A percentile compares a stretch with the other conserved stretches of the same genome.
Evolutionary conservation across 2,797 vertebrate species (phyloP).

Genomic region (Labeo calbasu): DNA sequence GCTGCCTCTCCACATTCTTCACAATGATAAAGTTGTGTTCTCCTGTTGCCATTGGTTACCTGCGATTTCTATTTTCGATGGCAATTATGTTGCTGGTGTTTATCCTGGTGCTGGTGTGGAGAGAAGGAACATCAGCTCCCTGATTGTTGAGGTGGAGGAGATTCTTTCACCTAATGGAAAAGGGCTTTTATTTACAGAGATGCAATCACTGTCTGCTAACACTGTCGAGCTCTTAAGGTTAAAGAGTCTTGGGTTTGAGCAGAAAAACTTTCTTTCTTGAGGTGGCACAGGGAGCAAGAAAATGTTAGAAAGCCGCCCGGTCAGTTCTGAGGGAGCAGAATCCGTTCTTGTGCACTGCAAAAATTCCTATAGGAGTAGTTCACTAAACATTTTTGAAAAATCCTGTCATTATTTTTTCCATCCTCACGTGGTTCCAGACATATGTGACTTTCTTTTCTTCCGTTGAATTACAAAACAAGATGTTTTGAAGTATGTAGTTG

Average conservation of each 20-base stretch:
- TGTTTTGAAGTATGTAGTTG: not conserved
- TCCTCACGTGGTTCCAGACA: not conserved
- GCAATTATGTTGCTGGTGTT: constrained; percentile 72
- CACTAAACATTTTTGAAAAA: not conserved
- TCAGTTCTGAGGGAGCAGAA: not conserved
- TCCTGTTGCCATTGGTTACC: constrained; percentile 80
- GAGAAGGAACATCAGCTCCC: constrained; percentile 54
- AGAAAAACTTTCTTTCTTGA: constrained; percentile 18
- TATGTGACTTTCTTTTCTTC: not conserved
- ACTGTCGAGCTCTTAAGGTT: constrained; percentile 14
- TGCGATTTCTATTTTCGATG: constrained; percentile 70
- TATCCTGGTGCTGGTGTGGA: constrained; percentile 60
- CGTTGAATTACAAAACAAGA: not conserved
- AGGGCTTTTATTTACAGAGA: constrained; percentile 28
- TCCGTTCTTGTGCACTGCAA: not conserved
- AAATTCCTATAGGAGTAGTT: not conserved
- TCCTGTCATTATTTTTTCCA: not conserved
- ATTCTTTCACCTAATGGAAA: constrained; percentile 39
- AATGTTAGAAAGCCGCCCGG: constrained; percentile 64
- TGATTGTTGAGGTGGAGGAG: constrained; percentile 31
- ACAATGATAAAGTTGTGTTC: constrained; percentile 66
- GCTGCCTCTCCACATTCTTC: constrained; percentile 61
- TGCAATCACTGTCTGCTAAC: constrained; percentile 25
- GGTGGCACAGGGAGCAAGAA: constrained; percentile 72
- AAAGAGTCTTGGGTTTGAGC: constrained; percentile 22